A percentile compares a stretch with the other conserved stretches of the same genome.
Conservation (phyloP, 2,797 vertebrate genomes). For the Pantherophis alleghaniensis region DNA sequence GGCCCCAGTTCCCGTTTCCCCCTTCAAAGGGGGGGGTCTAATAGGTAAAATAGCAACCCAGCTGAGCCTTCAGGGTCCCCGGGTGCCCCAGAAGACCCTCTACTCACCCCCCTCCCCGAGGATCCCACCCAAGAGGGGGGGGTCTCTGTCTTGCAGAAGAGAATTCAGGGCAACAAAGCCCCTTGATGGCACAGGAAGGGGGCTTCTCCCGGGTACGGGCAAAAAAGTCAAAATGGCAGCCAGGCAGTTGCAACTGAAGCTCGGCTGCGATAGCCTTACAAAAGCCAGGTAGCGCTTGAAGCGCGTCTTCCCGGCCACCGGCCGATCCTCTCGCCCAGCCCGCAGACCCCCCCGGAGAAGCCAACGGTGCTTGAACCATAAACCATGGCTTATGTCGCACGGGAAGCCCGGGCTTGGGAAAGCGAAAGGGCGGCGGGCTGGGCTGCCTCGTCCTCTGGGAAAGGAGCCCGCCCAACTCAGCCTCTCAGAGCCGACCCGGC, state of each 20-base stretch:
- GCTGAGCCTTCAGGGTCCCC: neutral
- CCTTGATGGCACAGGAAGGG: neutral
- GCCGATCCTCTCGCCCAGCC: no score
- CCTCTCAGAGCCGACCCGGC: no score
- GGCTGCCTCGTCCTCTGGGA: neutral
- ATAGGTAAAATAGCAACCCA: neutral
- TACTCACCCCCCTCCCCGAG: neutral
- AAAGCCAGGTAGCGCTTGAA: neutral
- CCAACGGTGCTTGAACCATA: neutral
- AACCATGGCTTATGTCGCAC: neutral
- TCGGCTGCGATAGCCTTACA: neutral
- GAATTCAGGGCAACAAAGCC: neutral
- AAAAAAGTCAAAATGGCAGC: neutral
- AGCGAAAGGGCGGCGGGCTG: no score
- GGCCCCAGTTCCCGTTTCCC: neutral
- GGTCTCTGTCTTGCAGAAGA: accelerated
- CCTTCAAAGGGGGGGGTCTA: neutral
- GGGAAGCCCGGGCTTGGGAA: neutral
- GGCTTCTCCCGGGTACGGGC: neutral
- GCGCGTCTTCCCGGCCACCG: no score
- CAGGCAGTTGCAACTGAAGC: neutral
- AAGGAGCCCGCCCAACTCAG: neutral
- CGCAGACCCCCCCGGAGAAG: no score
- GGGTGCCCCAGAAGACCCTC: neutral
- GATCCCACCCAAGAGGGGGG: neutral